Base-by-base conservation (phyloP, 2,888 invertebrate species). In the Kuschelorhynchus macadamiae region DNA sequence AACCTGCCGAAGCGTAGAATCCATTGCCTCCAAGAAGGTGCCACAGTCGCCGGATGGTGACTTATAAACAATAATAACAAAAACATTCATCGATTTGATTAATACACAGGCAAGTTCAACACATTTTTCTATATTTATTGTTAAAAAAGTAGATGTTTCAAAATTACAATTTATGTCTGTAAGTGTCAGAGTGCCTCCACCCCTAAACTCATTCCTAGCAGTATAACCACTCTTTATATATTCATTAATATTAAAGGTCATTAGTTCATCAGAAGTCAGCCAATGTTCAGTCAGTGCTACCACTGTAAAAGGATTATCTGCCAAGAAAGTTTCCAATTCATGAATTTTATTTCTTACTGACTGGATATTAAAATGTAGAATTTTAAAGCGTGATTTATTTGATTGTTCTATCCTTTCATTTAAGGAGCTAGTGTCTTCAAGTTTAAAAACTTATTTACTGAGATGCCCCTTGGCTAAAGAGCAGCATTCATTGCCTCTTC, bases 71-170 rank as follows among this genome's bases (percentile, higher is more conserved):
- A n/a, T n/a, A 14, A 41, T 16, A 12, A 41, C 41, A 41, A 14
- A 14, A 12, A 41, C n/a, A 14, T 41, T 41, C n/a, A 12, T 14
- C 1, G 41, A 14, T 16, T 41, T 41, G 12, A 41, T 14, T 1
- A 14, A 41, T 8, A 14, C 16, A 41, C 2, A 41, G 41, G 7
- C 1, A 12, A 14, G 14, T 41, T 41, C 14, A 8, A 41, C 16
- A 41, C 41, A 41, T 41, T 41, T 41, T 41, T 41, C 41, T 14
- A 41, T 16, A 12, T 41, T 41, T 41, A 5, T 41, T 41, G 41
- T 41, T 41, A 41, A 9, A 8, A 41, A 25, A 7, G 4, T 14
- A 41, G 41, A 7, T 12, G 14, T 41, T 41, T 16, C 12, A 8
- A 41, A 11, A 7, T 11, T 36, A 36, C 3, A 9, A 4, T 9